phyloP scores from a whole-genome alignment of 2,797 vertebrate species.

The Apogon talboti region DNA sequence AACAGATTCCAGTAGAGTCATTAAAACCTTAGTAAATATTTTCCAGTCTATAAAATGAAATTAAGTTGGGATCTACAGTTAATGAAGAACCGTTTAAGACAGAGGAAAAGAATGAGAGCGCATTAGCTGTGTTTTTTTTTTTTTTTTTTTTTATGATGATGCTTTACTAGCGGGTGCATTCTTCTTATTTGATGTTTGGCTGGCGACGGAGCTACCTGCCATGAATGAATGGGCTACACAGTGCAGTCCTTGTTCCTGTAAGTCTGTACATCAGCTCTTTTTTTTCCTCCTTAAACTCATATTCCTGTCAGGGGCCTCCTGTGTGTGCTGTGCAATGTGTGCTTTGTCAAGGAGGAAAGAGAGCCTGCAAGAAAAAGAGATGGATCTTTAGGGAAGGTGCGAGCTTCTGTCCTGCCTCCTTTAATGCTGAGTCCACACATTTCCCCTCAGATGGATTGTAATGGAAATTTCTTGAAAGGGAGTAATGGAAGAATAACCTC shows the following conservation, averaged over 20 bases:
- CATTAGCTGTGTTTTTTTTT: constrained; percentile 8
- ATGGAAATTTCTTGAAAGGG: constrained; percentile 60
- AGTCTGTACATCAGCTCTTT: constrained; percentile 71
- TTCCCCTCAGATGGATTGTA: constrained; percentile 42
- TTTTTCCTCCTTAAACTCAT: constrained; percentile 57
- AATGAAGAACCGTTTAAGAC: constrained; percentile 18
- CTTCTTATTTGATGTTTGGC: constrained; percentile 59
- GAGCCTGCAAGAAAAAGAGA: constrained; percentile 45
- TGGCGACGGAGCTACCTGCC: constrained; percentile 53
- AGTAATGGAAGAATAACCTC: constrained; percentile 59
- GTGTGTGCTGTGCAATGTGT: constrained; percentile 70
- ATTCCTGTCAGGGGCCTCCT: constrained; percentile 79
- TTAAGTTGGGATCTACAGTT: constrained; percentile 33
- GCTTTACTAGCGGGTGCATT: constrained; percentile 27
- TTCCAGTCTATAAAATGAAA: constrained; percentile 59
- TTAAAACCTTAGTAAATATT: constrained; percentile 56
- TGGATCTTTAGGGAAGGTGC: constrained; percentile 56
- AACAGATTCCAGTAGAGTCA: constrained; percentile 43
- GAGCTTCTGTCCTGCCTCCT: constrained; percentile 36
- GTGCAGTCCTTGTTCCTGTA: constrained; percentile 76
- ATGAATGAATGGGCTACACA: constrained; percentile 68
- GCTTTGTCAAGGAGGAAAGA: constrained; percentile 62
- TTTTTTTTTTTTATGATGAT: constrained; percentile 28
- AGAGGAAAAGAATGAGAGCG: constrained; percentile 17
- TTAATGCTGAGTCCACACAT: constrained; percentile 58